Base-by-base conservation (phyloP, 2,888 invertebrate species). In the Aspidiotus destructor region DNA sequence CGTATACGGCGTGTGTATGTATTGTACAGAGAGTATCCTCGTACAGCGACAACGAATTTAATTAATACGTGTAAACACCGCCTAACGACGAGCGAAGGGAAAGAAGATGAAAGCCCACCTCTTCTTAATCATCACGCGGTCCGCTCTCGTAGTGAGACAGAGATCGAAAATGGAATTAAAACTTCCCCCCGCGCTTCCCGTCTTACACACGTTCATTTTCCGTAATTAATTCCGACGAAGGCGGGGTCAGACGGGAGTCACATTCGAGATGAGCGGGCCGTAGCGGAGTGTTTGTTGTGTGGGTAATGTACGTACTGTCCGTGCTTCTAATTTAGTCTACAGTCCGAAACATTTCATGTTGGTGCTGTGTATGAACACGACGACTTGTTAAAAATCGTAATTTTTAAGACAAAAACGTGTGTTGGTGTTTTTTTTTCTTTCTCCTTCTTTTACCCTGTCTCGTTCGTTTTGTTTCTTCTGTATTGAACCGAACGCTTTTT, bases 81-180 rank as follows among this genome's bases (percentile, higher is more conserved):
- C 63, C 63, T 63, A 11, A 53, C 41, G 16, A 63, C 11, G 40
- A 63, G 63, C 54, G 54, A 53, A 16, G 63, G 53, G 42, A 44
- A 15, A 13, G 42, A 65, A 57, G 57, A 57, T 55, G 53, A 63
- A 63, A 53, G 41, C 52, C 63, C 63, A 63, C 63, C 63, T 63
- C 63, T 63, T 53, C 53, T 53, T 63, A 63, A 63, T 63, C 63
- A 63, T 54, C 63, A 63, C 63, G 63, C 53, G 54, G 63, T 63
- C 63, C 63, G 62, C 62, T 10, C 41, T 41, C 40, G 41, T 28
- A 28, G 28, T 28, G 28, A 52, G 67, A 58, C 60, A 48, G 61
- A 69, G 69, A 69, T 69, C 62, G 69, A 69, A 69, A 69, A 69
- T 69, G 69, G 69, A 69, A 69, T 69, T 69, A 69, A 69, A 69